A percentile compares a stretch with the other conserved stretches of the same genome.
Conservation (phyloP, 2,888 invertebrate genomes). For the Conus canariensis region DNA sequence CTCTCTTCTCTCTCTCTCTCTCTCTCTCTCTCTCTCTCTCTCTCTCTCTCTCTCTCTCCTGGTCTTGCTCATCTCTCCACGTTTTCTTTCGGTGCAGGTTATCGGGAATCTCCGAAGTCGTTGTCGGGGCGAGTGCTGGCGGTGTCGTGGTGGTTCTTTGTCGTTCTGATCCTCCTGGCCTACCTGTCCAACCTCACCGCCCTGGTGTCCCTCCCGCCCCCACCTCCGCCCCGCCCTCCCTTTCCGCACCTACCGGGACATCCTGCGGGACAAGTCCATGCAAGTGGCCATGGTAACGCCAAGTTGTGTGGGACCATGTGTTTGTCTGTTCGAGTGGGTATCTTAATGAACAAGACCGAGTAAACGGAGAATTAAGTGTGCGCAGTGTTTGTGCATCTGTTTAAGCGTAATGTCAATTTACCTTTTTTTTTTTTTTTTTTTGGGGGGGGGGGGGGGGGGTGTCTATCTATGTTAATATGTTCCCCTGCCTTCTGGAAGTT, state of each 20-base stretch:
- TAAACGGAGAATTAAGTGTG: too few relatives aligned
- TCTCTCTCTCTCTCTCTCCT: not conserved
- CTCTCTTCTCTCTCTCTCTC: not conserved
- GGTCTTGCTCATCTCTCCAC: not conserved
- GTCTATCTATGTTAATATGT: too few relatives aligned
- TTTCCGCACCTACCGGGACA: conserved; percentile 45
- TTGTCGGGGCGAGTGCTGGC: conserved; percentile 50
- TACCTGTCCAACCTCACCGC: conserved; percentile 50
- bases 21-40: not conserved
- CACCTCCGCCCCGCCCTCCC: conserved; percentile 38
- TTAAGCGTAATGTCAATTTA: too few relatives aligned
- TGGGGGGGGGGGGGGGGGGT: too few relatives aligned
- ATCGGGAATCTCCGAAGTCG: conserved; percentile 48
- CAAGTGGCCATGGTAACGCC: conserved; percentile 38
- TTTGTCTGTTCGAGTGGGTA: too few relatives aligned
- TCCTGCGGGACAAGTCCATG: conserved; percentile 42
- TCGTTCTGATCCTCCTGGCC: conserved; percentile 44
- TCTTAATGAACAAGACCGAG: too few relatives aligned
- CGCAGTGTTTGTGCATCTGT: too few relatives aligned
- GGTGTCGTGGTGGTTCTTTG: conserved; percentile 51
- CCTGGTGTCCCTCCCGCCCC: conserved; percentile 33
- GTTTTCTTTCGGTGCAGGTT: conserved; percentile 35
- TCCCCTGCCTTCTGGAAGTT: too few relatives aligned
- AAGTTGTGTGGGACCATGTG: not conserved
- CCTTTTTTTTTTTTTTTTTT: too few relatives aligned